phyloP scores from a whole-genome alignment of 30 jellyfish, hydroid and myxozoan species.

The Cassiopea andromeda region DNA sequence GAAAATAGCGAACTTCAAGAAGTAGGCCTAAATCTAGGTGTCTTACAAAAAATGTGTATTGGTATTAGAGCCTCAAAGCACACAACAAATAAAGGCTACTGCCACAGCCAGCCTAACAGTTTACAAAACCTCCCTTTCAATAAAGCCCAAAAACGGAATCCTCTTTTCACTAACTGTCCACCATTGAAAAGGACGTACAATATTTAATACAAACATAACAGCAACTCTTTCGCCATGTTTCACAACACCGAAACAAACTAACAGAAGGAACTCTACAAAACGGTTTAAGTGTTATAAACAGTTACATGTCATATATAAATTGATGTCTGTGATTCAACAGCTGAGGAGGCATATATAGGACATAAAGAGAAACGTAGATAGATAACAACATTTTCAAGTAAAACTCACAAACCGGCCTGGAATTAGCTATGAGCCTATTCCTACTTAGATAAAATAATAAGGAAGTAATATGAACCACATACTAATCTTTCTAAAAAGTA shows the following conservation, averaged over 20 bases:
- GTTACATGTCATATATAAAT: background rate
- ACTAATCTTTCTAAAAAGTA: too few species aligned
- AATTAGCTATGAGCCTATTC: too few species aligned
- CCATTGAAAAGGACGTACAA: background rate
- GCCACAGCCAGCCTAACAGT: too few species aligned
- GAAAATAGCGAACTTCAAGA: too few species aligned
- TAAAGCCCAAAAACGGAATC: background rate
- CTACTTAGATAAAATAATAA: too few species aligned
- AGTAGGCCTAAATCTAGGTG: too few species aligned
- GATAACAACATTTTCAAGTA: background rate
- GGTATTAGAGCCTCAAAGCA: too few species aligned
- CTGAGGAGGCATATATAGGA: background rate
- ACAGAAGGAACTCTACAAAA: background rate
- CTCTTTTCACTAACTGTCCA: background rate
- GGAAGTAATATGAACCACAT: too few species aligned
- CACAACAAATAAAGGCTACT: too few species aligned
- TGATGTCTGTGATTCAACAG: background rate
- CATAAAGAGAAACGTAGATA: background rate
- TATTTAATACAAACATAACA: background rate
- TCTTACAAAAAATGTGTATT: too few species aligned
- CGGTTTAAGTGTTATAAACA: background rate
- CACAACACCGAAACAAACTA: background rate
- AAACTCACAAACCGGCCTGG: background rate
- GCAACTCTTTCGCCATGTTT: background rate
- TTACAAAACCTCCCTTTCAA: too few species aligned